Base-by-base conservation (phyloP, 2,113 vertebrate genomes). In the Tylochromis polylepis region DNA sequence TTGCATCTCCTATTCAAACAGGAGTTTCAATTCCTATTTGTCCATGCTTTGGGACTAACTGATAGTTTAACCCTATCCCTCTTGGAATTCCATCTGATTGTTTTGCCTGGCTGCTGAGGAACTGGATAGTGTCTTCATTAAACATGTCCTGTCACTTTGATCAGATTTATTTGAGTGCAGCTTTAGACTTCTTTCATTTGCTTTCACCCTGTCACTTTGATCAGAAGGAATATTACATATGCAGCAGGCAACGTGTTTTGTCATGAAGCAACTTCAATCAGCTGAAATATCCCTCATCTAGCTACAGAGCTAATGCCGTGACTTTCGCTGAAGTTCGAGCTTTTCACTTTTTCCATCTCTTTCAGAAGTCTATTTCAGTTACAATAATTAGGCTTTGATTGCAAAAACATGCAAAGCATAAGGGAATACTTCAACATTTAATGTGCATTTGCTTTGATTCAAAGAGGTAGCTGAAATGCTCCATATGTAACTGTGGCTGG, bases 31-130 rank as follows among this genome's bases (percentile, higher is more conserved):
- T 18, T 27, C 11, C 38, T 75, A 53, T 80, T 67, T 49, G 8
- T 59, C 34, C 51, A 55, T 81, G 38, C 11, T 58, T 10, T 58
- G 58, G 65, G 59, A 41, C 83, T 88, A 77, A 88, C 27, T 20
- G 43, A 75, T 75, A 29, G 14, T 75, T 75, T 75, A 75, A 11
- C 79, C 41, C 56, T 58, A 5, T 41, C 20, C 70, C 38, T 70
- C 31, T 22, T 36, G 15, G 14, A 29, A 46, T 46, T 55, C 49
- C 55, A 85, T 82, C 60, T 93, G 92, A 95, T 93, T 90, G 83
- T 87, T 94, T 94, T 91, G 87, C 85, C 88, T 91, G 92, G 85
- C 84, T 88, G 51, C 46, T 14, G 62, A 75, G 46, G 82, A 62
- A 92, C 83, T 88, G 72, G 72, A 81, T 59, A 57, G 77, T 60